phyloP scores from a whole-genome alignment of 2,888 invertebrate genomes.

The Perdita meconis region DNA sequence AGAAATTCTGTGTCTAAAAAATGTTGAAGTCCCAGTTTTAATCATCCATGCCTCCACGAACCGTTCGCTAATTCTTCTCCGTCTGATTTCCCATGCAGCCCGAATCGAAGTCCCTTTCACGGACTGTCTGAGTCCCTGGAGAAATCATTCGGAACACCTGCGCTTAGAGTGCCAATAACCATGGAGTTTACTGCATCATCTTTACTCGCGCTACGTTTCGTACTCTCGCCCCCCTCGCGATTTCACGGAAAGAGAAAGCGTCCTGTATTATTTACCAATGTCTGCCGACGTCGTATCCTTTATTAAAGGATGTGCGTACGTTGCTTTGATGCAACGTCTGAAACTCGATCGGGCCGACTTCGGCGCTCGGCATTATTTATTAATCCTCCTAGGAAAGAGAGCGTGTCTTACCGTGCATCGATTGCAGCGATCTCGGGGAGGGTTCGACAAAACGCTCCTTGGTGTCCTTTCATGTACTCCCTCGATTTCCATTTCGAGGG shows the following conservation, averaged over 20 bases:
- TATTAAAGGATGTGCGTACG: conserved; percentile 61
- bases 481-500: background rate
- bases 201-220: conserved; percentile 50
- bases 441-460: conserved; percentile 17
- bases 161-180: conserved; percentile 72
- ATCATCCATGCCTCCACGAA: conserved; percentile 7
- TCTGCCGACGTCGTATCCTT: conserved; percentile 55
- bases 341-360: conserved; percentile 51
- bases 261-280: conserved; percentile 65
- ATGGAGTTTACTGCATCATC: conserved; percentile 67
- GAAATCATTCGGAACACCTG: conserved; percentile 73
- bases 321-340: conserved; percentile 62
- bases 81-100: conserved; percentile 57
- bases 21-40: background rate
- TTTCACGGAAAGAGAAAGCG: conserved; percentile 48
- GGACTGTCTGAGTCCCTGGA: conserved; percentile 61
- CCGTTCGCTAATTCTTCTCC: conserved; percentile 43
- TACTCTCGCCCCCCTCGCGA: conserved; percentile 24
- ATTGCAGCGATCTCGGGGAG: conserved; percentile 44
- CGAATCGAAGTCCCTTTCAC: conserved; percentile 53
- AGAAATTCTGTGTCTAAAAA: too few relatives aligned
- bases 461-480: conserved; percentile 2
- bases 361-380: conserved; percentile 55
- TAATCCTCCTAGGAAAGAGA: conserved; percentile 22
- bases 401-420: conserved; percentile 27